phyloP scores from a whole-genome alignment of 2,888 invertebrate species.

The Helobdella robusta region DNA sequence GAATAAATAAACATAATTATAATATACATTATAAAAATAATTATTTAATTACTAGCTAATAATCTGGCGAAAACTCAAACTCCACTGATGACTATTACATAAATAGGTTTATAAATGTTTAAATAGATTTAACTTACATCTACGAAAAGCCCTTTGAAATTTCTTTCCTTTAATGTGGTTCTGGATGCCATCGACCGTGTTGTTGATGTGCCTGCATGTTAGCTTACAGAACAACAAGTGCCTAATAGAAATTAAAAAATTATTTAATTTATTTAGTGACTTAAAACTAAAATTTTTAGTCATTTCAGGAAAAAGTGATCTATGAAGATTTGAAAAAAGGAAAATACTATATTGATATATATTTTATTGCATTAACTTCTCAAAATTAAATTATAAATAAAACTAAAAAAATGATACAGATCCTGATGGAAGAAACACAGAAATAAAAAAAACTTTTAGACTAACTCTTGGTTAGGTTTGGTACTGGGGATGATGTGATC shows the following conservation, averaged over 20 bases:
- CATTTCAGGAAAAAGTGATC: not conserved
- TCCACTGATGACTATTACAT: too few relatives aligned
- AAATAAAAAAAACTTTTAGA: not conserved
- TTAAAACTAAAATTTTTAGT: not conserved
- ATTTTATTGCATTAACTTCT: too few relatives aligned
- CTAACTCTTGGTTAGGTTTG: constrained; percentile 7
- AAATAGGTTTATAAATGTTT: not conserved
- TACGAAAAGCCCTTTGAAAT: not conserved
- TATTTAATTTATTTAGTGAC: not conserved
- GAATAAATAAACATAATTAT: too few relatives aligned
- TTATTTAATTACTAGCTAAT: too few relatives aligned
- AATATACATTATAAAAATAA: too few relatives aligned
- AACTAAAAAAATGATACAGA: too few relatives aligned
- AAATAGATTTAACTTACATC: not conserved
- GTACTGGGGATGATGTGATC: not conserved
- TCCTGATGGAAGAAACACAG: not conserved
- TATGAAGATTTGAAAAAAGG: not conserved
- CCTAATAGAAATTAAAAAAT: not conserved
- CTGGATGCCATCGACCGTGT: not conserved
- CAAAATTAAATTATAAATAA: too few relatives aligned
- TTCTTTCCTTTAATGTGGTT: not conserved
- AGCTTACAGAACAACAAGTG: constrained; percentile 12
- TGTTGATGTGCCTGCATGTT: constrained; percentile 2
- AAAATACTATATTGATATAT: not conserved
- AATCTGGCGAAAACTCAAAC: too few relatives aligned